Evolutionary conservation across 2,113 vertebrate genomes (phyloP), one percentile per base, ranked within the genome.

Genomic region (Xiphophorus hellerii): DNA sequence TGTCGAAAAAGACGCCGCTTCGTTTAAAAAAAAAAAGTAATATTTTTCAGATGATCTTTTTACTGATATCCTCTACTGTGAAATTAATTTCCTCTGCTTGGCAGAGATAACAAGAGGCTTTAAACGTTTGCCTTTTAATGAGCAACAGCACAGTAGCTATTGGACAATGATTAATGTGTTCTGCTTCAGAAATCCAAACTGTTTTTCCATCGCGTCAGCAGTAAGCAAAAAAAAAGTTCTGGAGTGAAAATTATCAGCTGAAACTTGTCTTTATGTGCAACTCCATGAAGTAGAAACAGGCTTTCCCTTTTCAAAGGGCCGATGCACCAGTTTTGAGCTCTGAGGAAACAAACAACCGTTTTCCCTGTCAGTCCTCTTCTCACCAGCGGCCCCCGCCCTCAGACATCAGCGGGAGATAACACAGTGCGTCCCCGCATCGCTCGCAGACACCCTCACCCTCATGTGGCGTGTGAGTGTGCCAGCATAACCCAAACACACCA

Each of bases 401-500:
- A 90, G 86, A 82, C 83, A 39, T 81, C 74, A 84, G 80, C 39
- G 62, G 62, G 71, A 94, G 89, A 95, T 94, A 94, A 90, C 79
- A 73, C 69, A 76, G 48, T 62, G 60, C 73, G 74, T 86, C 88
- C 86, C 86, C 81, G 81, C 93, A 86, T 87, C 84, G 30, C 72
- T 66, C 37, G 69, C 87, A 88, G 85, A 92, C 85, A 83, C 86
- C 89, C 92, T 85, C 89, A 92, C 86, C 89, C 93, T 85, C 89
- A 92, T 93, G 88, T 91, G 82, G 84, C 75, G 74, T 92, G 88
- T 87, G 86, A 90, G 87, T 81, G 88, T 54, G 81, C 81, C 73
- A 65, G 91, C 83, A 87, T 92, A 93, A 94, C 92, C 93, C 94
- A 94, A 94, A 94, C 94, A 94, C 73, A 48, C 72, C 63, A 73